Base-by-base conservation (phyloP, 2,888 invertebrate species). In the Alloplasta piceator region DNA sequence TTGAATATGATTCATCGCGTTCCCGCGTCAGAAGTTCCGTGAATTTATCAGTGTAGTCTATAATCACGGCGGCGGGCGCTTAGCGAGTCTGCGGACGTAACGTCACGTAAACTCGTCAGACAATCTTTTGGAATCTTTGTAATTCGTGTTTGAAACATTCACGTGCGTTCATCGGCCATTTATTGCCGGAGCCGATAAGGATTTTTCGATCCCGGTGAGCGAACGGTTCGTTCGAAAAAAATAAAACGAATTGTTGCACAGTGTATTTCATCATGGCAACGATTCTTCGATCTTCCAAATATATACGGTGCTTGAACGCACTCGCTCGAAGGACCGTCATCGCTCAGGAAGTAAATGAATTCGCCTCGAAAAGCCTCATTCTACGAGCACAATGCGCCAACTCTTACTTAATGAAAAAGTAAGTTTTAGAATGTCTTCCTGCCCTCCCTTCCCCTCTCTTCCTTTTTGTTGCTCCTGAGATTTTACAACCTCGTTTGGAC, bases 291-390 rank as follows among this genome's bases (percentile, higher is more conserved):
- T 96, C 96, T 71, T 96, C 96, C 46, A 96, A 96, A 92, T 95
- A 96, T 92, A 94, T 96, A 84, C 94, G 96, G 85, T 95, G 95
- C 91, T 95, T 96, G 89, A 95, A 95, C 84, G 95, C 95, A 87
- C 95, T 96, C 86, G 95, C 96, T 50, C 93, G 95, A 86, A 96
- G 95, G 87, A 93, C 96, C 60, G 94, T 95, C 64, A 92, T 95
- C 46, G 80, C 70, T 61, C 72, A 82, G 16, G 82, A 77, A 50
- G 82, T 74, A 26, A 41, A 9, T 12, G 50, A 70, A 46, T 43
- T 66, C 9, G 26, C 61, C 6, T 43, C 43, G 5, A 75, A 70
- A 80, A 63, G 61, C 36, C 41, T 78, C 41, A 60, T 48, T 46
- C 10, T 50, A 6, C 78, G 72, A 50, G 76, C 70, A 66, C 68